Evolutionary conservation across 2,113 vertebrate species (phyloP), one percentile per base, ranked within the genome.

Genomic region (Oenanthe melanoleuca): DNA sequence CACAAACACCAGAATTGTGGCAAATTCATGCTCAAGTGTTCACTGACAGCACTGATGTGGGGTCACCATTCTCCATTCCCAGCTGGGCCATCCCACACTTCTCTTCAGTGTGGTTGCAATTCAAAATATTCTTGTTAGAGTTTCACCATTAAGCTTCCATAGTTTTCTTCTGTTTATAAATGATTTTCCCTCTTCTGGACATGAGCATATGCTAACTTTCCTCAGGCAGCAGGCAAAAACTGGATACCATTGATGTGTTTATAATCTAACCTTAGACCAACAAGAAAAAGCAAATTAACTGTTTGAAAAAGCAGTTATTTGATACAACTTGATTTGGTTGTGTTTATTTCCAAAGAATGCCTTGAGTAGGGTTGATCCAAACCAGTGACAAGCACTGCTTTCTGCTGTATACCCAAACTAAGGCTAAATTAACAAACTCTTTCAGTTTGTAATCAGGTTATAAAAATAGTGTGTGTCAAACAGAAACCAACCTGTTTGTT

Each of bases 401-500:
- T 66, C 79, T 96, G 73, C 64, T 79, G 59, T 63, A 50, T 57
- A 85, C 79, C 74, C 87, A 95, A 94, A 78, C 44, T 33, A 73
- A 66, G 63, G 71, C 50, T 96, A 95, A 95, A 91, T 89, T 88
- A 83, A 96, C 67, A 93, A 92, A 96, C 85, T 91, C 95, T 65
- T 94, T 80, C 73, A 94, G 92, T 97, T 96, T 96, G 91, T 96
- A 97, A 97, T 95, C 96, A 97, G 70, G 66, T 82, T 97, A 96
- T 94, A 97, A 97, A 97, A 97, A 96, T 94, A 97, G 97, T 96
- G 89, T 64, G 52, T 3, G 4, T 88, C 92, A 95, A 95, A 80
- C 80, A 96, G 92, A 97, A 97, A 96, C 88, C 56, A 95, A 96
- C 69, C 86, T 96, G 89, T 95, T 96, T 94, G 91, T 94, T 96